Evolutionary conservation across 92 coral and sea anemone species (phyloP).

Genomic region (Metridium senile): DNA sequence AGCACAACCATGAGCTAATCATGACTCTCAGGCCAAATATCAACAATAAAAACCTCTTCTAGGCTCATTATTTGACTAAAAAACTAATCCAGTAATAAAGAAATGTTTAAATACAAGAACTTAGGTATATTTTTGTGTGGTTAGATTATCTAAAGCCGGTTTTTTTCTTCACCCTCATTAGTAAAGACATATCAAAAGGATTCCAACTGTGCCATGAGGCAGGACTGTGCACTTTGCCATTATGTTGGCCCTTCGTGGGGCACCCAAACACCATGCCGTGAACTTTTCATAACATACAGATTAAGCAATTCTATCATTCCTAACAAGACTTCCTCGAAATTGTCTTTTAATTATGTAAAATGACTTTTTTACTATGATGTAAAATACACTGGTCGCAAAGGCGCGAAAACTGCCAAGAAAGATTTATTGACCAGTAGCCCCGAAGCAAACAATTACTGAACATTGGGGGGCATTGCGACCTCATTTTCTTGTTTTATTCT

Average conservation of each 20-base stretch:
- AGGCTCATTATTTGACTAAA: not conserved
- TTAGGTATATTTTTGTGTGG: not conserved
- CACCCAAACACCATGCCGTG: constrained; percentile 3
- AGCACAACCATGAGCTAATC: too few species aligned
- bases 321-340: not conserved
- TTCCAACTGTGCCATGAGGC: constrained; percentile 28
- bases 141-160: constrained; percentile 9
- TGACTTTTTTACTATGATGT: not conserved
- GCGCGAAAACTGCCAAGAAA: not conserved
- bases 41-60: too few species aligned
- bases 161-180: constrained; percentile 4
- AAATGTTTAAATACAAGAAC: not conserved
- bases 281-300: constrained; percentile 9
- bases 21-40: too few species aligned
- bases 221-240: not conserved
- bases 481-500: not conserved
- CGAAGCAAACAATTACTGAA: not conserved
- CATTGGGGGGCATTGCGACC: not conserved
- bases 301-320: not conserved
- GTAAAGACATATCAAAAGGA: constrained; percentile 12
- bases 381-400: not conserved
- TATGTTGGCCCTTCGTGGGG: constrained; percentile 10
- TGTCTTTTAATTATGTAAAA: not conserved
- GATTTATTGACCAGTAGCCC: not conserved
- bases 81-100: not conserved